Conservation (phyloP, 2,888 invertebrate genomes). For the Syritta pipiens region DNA sequence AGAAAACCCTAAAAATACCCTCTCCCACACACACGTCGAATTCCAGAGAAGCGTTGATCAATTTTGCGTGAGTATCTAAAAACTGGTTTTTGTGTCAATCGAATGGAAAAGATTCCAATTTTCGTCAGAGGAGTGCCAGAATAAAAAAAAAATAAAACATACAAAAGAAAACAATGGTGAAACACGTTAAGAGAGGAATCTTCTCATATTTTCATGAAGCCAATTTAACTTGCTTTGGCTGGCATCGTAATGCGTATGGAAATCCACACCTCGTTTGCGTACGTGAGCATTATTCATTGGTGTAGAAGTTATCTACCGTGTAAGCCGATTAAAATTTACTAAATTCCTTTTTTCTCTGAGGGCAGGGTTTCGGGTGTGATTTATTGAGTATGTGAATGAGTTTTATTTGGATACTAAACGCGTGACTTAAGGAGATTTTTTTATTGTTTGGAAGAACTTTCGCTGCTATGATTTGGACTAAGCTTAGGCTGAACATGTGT, state of each 20-base stretch:
- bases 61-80: slow-evolving; percentile 33
- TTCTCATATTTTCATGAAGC: slow-evolving; percentile 1
- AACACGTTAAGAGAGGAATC: too few relatives aligned
- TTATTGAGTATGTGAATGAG: too few relatives aligned
- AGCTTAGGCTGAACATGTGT: too few relatives aligned
- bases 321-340: slow-evolving; percentile 16
- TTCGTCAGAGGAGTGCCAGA: slow-evolving; percentile 13
- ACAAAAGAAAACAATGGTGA: too few relatives aligned
- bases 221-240: slow-evolving; percentile 10
- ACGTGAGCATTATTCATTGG: slow-evolving; percentile 1
- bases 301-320: slow-evolving; percentile 5
- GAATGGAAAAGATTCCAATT: slow-evolving; percentile 33
- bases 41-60: slow-evolving; percentile 48
- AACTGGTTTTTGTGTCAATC: slow-evolving; percentile 38
- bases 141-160: too few relatives aligned
- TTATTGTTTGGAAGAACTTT: too few relatives aligned
- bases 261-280: slow-evolving; percentile 2
- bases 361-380: too few relatives aligned
- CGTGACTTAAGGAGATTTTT: too few relatives aligned
- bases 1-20: background rate
- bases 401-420: too few relatives aligned
- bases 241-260: background rate
- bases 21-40: slow-evolving; percentile 44
- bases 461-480: too few relatives aligned
- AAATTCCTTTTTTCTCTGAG: too few relatives aligned